These are phyloP conservation scores for Sinocyclocheilus anophthalmus DNA, from an alignment of 2,113 vertebrate genomes.

Conservation along the genomic window DNA sequence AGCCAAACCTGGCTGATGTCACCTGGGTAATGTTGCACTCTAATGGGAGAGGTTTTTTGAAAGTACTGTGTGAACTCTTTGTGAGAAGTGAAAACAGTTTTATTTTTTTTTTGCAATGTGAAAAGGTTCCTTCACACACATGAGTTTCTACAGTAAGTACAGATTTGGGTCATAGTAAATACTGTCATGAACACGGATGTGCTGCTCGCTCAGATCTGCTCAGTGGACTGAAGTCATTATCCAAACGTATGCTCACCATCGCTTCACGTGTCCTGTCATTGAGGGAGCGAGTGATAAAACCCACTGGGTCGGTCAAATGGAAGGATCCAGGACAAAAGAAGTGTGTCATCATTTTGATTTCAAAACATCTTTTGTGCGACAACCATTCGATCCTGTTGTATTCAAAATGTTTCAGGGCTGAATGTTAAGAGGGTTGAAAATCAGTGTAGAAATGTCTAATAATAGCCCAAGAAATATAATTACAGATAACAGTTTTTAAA, in stretches of 20 bases:
- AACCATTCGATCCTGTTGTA: not conserved
- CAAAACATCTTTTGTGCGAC: not conserved
- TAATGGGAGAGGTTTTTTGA: slow-evolving; percentile 13
- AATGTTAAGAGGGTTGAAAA: not conserved
- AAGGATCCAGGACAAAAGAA: slow-evolving; percentile 46
- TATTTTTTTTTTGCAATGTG: not conserved
- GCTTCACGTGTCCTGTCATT: slow-evolving; percentile 3
- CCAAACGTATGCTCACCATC: slow-evolving; percentile 28
- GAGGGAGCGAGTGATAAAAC: slow-evolving; percentile 45
- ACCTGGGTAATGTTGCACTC: slow-evolving; percentile 67
- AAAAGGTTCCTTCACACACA: not conserved
- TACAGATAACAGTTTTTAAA: too few relatives aligned
- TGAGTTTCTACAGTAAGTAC: not conserved
- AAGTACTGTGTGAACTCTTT: not conserved
- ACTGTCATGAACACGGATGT: slow-evolving; percentile 19
- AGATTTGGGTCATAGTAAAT: not conserved
- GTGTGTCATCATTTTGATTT: slow-evolving; percentile 33
- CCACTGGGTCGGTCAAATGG: slow-evolving; percentile 39
- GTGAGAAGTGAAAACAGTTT: not conserved
- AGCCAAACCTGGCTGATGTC: slow-evolving; percentile 69
- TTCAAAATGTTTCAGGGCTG: not conserved
- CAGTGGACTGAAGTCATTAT: slow-evolving; percentile 43
- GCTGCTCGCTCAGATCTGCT: not conserved
- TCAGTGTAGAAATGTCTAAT: not conserved
- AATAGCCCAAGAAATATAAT: not conserved